Conservation (phyloP, 2,888 invertebrate genomes). For the Microctonus hyperodae region DNA sequence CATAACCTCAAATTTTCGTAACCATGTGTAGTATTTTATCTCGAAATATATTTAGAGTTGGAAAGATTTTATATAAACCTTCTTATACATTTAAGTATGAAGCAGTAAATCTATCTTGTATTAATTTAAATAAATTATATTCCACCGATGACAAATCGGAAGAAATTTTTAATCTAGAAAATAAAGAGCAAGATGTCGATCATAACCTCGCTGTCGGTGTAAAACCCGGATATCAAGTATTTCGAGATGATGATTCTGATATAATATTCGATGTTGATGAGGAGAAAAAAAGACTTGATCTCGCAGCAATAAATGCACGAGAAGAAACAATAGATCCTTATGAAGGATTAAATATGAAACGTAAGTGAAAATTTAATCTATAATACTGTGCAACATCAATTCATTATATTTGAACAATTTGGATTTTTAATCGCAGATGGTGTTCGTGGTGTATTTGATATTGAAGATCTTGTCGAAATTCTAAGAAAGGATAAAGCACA, state of each 20-base stretch:
- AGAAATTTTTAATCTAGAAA: slow-evolving; percentile 20
- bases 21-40: slow-evolving; percentile 42
- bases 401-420: neutral
- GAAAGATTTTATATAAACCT: slow-evolving; percentile 39
- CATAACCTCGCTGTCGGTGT: slow-evolving; percentile 61
- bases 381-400: neutral
- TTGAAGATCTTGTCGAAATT: slow-evolving; percentile 82
- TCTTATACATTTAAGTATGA: slow-evolving; percentile 34
- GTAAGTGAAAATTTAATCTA: slow-evolving; percentile 61
- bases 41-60: slow-evolving; percentile 38
- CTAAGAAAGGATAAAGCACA: slow-evolving; percentile 78
- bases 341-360: slow-evolving; percentile 69
- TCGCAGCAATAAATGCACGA: slow-evolving; percentile 52
- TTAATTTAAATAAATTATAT: slow-evolving; percentile 34
- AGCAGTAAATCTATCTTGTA: slow-evolving; percentile 40
- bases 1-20: slow-evolving; percentile 30
- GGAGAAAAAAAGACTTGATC: slow-evolving; percentile 63
- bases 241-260: slow-evolving; percentile 74
- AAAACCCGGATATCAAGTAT: slow-evolving; percentile 72
- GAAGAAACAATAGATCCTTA: slow-evolving; percentile 68
- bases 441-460: slow-evolving; percentile 82
- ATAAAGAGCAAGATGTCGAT: slow-evolving; percentile 31
- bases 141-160: slow-evolving; percentile 32
- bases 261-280: slow-evolving; percentile 79
- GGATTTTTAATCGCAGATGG: slow-evolving; percentile 72